A percentile compares a stretch with the other conserved stretches of the same genome.
Conservation (phyloP, 2,797 vertebrate genomes). For the Gymnopithys bicolor region DNA sequence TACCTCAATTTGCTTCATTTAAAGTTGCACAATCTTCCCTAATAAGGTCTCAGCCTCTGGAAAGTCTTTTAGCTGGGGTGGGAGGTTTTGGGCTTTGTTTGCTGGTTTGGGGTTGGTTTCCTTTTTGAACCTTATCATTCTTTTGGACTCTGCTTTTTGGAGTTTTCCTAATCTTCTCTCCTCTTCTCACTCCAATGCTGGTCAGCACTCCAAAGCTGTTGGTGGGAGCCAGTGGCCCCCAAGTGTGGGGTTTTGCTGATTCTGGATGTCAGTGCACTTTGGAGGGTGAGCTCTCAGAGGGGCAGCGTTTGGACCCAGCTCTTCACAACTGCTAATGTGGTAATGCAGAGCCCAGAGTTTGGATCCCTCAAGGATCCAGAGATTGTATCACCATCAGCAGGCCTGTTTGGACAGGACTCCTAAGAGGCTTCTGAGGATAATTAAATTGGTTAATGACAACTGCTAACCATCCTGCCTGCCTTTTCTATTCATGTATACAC, state of each 20-base stretch:
- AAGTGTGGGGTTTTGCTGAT: neutral
- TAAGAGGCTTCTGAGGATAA: neutral
- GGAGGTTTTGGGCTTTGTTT: neutral
- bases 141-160: neutral
- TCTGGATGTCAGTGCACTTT: neutral
- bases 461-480: neutral
- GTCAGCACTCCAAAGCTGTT: neutral
- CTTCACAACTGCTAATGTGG: neutral
- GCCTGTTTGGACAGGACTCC: neutral
- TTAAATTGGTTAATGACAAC: neutral
- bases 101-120: neutral
- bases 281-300: neutral
- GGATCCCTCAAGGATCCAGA: neutral
- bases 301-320: neutral
- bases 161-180: neutral
- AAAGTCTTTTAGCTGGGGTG: neutral
- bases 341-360: neutral
- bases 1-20: neutral
- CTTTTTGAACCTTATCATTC: neutral
- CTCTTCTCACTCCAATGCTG: neutral
- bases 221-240: fast-evolving
- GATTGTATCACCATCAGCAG: neutral
- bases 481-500: fast-evolving
- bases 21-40: neutral
- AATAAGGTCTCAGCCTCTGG: neutral